Percentiles rank a stretch among this genome's conserved stretches.
Conservation (phyloP, 2,888 invertebrate genomes). For the Neuroscelio doddi region DNA sequence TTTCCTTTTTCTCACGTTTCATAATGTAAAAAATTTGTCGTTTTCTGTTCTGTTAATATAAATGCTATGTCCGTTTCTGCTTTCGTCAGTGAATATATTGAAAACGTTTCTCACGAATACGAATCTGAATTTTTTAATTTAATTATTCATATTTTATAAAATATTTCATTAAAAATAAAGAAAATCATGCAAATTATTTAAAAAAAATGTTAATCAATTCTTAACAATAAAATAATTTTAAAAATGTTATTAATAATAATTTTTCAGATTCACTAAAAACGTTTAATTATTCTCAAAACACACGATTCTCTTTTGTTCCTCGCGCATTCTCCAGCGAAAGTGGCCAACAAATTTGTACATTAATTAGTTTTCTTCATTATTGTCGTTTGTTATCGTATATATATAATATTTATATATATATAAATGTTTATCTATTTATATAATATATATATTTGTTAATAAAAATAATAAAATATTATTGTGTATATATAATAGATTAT, state of each 20-base stretch:
- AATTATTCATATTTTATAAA: no score
- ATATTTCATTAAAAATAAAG: no score
- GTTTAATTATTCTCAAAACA: constrained; percentile 39
- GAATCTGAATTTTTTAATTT: no score
- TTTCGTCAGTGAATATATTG: no score
- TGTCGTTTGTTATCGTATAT: constrained; percentile 64
- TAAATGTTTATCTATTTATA: constrained; percentile 51
- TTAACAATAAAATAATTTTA: no score
- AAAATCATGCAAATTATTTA: no score
- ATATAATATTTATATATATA: constrained; percentile 61
- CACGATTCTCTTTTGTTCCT: constrained; percentile 40
- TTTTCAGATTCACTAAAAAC: constrained; percentile 25
- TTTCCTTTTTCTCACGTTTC: background rate
- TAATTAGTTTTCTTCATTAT: constrained; percentile 71
- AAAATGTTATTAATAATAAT: background rate
- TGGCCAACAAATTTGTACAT: constrained; percentile 72
- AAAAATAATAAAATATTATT: constrained; percentile 72
- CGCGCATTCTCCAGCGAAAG: constrained; percentile 56
- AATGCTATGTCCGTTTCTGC: no score
- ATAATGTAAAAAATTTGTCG: no score
- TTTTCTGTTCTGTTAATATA: no score
- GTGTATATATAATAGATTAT: constrained; percentile 67
- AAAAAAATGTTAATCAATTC: no score
- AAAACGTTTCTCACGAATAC: no score
- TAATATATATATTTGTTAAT: constrained; percentile 68